Evolutionary conservation across 2,888 invertebrate species (phyloP), one percentile per base, ranked within the genome.

Genomic region (Leptopilina myrica): DNA sequence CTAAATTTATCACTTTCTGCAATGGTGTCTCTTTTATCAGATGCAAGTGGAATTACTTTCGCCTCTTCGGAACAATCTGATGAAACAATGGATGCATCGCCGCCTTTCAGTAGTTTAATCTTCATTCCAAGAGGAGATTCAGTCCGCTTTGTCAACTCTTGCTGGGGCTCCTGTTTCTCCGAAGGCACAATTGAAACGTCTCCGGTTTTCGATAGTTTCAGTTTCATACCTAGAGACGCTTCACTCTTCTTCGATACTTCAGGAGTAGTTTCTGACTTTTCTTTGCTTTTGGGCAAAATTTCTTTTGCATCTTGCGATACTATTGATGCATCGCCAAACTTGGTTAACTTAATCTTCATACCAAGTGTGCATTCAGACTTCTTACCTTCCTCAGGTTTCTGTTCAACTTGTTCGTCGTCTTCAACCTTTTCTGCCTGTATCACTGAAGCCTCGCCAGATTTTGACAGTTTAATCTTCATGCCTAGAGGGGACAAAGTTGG

Each of bases 51-150:
- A 8, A 20, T 9, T 3, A 86, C 85, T 59, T 77, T 87, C 6
- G 64, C 1, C 15, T 86, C 87, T 49, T 87, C 87, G 8, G 76
- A 11, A 15, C 79, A 84, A 43, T 84, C 87, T 46, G 84, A 69
- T 14, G 81, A 84, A 26, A 89, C 85, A 76, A 90, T 89, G 5
- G 89, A 88, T 1, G 84, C 89, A 83, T 90, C 90, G 0, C 90
- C 78, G 53, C 33, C 81, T 81, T 88, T 84, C 14, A 85, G 88
- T 53, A 91, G 83, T 80, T 91, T 91, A 73, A 91, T 89, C 76
- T 91, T 91, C 87, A 91, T 88, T 40, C 91, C 91, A 3, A 88
- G 81, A n/a, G 87, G 87, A 0, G 87, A 87, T 79, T 89, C 88
- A 9, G 84, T 86, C 43, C 86, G 82, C 69, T 85, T 86, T 9